These are phyloP conservation scores for Scortum barcoo DNA, from an alignment of 2,113 vertebrate genomes.

Conservation along the genomic window DNA sequence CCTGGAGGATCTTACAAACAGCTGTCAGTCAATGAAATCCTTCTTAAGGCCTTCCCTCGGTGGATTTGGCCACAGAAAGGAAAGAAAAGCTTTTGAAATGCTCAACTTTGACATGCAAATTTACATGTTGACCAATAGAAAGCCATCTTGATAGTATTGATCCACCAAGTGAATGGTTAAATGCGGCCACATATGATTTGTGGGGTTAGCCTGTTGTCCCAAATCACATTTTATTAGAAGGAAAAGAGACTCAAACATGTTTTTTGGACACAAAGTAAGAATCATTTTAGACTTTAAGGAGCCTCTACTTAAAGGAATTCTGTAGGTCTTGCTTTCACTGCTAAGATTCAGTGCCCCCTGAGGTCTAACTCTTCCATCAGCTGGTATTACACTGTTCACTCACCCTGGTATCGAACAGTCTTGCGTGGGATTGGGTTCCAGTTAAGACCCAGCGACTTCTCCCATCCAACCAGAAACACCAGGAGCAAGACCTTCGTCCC, in stretches of 20 bases:
- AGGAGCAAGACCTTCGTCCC: slow-evolving; percentile 80
- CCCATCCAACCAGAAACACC: slow-evolving; percentile 80
- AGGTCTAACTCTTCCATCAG: background rate
- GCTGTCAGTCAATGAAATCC: slow-evolving; percentile 13
- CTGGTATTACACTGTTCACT: slow-evolving; percentile 52
- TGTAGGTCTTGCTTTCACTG: background rate
- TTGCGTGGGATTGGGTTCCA: slow-evolving; percentile 87
- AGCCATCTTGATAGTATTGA: background rate
- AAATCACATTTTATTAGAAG: background rate
- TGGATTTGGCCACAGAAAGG: background rate
- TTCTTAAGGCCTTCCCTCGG: background rate
- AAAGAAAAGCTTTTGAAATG: background rate
- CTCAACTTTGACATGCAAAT: background rate
- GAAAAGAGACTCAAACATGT: background rate
- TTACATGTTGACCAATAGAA: background rate
- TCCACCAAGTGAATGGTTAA: background rate
- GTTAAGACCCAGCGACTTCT: slow-evolving; percentile 81
- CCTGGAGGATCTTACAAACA: slow-evolving; percentile 8
- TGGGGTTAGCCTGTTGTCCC: background rate
- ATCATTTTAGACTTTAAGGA: background rate
- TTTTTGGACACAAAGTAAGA: background rate
- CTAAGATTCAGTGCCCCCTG: background rate
- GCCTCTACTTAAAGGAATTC: background rate
- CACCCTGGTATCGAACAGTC: slow-evolving; percentile 84
- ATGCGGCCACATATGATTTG: background rate